Percentiles rank a stretch among this genome's conserved stretches.
Conservation (phyloP, 2,888 invertebrate species). For the Euproctis similis region DNA sequence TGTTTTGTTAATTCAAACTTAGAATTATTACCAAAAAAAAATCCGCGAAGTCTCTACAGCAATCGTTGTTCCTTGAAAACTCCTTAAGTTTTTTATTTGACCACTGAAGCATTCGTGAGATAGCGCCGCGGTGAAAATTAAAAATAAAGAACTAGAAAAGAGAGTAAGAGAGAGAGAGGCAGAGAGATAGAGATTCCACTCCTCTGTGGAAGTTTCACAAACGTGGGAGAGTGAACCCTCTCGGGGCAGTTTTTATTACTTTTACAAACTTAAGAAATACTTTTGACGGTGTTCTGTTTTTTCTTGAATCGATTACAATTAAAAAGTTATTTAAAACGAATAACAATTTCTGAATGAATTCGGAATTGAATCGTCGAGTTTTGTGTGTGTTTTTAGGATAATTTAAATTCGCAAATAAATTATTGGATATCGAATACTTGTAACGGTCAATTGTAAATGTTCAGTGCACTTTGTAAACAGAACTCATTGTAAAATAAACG, state of each 20-base stretch:
- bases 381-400: too few species aligned
- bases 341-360: too few species aligned
- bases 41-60: conserved; percentile 18
- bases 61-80: conserved; percentile 49
- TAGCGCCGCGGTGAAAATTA: conserved; percentile 72
- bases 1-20: too few species aligned
- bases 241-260: conserved; percentile 33
- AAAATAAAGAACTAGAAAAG: conserved; percentile 63
- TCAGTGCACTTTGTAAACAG: too few species aligned
- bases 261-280: conserved; percentile 26
- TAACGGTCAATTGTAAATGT: too few species aligned
- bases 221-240: conserved; percentile 23
- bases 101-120: conserved; percentile 75
- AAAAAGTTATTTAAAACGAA: conserved; percentile 26
- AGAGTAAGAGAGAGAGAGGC: conserved; percentile 38
- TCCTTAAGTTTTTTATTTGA: conserved; percentile 75
- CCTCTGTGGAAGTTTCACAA: conserved; percentile 31
- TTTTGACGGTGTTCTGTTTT: conserved; percentile 23
- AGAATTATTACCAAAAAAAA: too few species aligned
- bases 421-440: too few species aligned
- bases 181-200: conserved; percentile 33
- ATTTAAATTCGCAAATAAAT: too few species aligned
- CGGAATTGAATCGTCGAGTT: too few species aligned
- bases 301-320: conserved; percentile 32
- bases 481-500: too few species aligned